These are phyloP conservation scores for Rhyacophila brunnea DNA, from an alignment of 1,140 invertebrate species.

Conservation along the genomic window DNA sequence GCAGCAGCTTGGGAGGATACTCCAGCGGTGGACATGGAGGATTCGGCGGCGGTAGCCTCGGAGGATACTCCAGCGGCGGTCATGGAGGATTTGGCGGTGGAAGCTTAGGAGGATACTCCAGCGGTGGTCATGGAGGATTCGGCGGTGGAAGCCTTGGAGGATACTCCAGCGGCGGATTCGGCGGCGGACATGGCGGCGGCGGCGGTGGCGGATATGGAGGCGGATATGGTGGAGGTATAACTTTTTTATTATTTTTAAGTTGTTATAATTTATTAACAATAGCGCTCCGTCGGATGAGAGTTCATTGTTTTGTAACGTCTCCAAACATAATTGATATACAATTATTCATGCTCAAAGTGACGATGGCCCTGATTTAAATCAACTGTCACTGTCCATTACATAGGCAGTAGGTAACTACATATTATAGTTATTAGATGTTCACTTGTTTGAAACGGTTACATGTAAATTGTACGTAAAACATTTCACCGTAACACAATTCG, in stretches of 20 bases:
- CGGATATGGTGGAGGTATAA: background rate
- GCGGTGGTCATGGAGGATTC: constrained; percentile 14
- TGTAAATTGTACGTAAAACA: too few species aligned
- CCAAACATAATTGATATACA: too few species aligned
- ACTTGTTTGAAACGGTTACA: too few species aligned
- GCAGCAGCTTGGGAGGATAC: background rate
- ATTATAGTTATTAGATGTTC: too few species aligned
- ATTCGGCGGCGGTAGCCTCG: constrained; percentile 6
- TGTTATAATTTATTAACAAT: background rate
- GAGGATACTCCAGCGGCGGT: constrained; percentile 1
- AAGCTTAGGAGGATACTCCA: background rate
- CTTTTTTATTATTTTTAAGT: background rate
- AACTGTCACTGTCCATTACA: too few species aligned
- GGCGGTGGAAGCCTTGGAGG: constrained; percentile 11
- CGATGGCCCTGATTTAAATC: too few species aligned
- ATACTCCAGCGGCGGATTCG: constrained; percentile 1
- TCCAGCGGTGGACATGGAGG: background rate
- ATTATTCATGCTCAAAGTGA: too few species aligned
- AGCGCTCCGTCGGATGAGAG: too few species aligned
- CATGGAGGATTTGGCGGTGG: constrained; percentile 15
- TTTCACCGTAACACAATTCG: too few species aligned
- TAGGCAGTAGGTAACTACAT: too few species aligned
- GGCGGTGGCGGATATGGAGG: constrained; percentile 21
- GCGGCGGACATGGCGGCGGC: constrained; percentile 4
- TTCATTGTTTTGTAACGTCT: too few species aligned